Conservation (phyloP, 1,140 invertebrate genomes). For the Drosophila aff. region DNA sequence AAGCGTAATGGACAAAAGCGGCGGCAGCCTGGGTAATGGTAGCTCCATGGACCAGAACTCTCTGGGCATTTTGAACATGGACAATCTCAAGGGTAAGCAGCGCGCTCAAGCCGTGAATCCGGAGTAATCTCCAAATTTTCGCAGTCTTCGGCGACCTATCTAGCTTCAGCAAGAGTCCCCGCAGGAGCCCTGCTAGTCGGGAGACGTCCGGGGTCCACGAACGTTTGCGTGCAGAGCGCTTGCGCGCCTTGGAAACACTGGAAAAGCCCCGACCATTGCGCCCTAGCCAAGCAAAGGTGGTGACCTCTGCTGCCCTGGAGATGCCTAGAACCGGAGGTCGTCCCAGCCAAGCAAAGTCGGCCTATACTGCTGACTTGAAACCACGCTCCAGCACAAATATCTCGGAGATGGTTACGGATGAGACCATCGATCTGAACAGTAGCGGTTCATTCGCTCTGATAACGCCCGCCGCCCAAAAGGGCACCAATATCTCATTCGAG, state of each 20-base stretch:
- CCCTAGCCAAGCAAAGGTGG: conserved; percentile 14
- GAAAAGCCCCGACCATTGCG: conserved; percentile 40
- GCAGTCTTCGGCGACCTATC: conserved; percentile 76
- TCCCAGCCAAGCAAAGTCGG: conserved; percentile 9
- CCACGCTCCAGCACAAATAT: conserved; percentile 60
- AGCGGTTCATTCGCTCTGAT: conserved; percentile 46
- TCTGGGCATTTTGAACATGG: conserved; percentile 76
- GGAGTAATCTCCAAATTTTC: conserved; percentile 2
- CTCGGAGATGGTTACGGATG: conserved; percentile 74
- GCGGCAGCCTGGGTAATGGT: conserved; percentile 13
- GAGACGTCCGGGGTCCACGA: conserved; percentile 57
- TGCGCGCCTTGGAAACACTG: conserved; percentile 60
- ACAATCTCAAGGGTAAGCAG: conserved; percentile 66
- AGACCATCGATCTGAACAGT: conserved; percentile 74
- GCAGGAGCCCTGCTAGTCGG: conserved; percentile 21
- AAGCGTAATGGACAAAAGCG: conserved; percentile 60
- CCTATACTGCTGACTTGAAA: not conserved
- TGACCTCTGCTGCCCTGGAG: not conserved
- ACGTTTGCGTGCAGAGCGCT: conserved; percentile 65
- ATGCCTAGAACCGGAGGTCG: conserved; percentile 19
- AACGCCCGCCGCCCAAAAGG: conserved; percentile 40
- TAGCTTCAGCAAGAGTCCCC: conserved; percentile 42
- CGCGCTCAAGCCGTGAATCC: not conserved
- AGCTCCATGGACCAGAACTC: conserved; percentile 67
- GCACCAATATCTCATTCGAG: conserved; percentile 70